Percentiles rank a stretch among this genome's conserved stretches.
phyloP scores from a whole-genome alignment of 2,797 vertebrate genomes.

The Delichon dasypus region DNA sequence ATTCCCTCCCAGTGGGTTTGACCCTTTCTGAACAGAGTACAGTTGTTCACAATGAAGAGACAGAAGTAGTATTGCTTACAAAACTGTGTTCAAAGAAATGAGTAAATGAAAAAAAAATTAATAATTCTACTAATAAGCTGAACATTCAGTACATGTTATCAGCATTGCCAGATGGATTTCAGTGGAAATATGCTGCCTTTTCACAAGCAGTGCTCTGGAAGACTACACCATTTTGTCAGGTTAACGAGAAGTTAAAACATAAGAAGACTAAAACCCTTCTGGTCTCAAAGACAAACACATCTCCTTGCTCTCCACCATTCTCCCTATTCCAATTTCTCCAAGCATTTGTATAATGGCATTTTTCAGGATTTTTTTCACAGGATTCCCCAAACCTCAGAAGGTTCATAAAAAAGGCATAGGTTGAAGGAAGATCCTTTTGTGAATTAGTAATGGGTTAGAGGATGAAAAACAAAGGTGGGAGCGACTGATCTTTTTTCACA shows the following conservation, averaged over 20 bases:
- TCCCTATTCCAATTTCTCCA: not conserved
- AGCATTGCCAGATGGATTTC: not conserved
- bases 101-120: not conserved
- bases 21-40: not conserved
- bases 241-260: not conserved
- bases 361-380: not conserved
- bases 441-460: not conserved
- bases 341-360: not conserved
- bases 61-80: not conserved
- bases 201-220: not conserved
- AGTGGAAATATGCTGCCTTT: not conserved
- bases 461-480: constrained; percentile 27
- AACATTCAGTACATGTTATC: not conserved
- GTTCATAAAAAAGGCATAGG: not conserved
- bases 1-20: not conserved
- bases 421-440: not conserved
- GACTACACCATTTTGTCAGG: not conserved
- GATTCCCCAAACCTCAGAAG: not conserved
- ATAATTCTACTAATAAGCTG: not conserved
- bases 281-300: not conserved
- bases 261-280: not conserved
- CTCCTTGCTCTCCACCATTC: not conserved
- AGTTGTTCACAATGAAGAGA: not conserved
- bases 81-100: not conserved
- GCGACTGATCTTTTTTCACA: not conserved